Base-by-base conservation (phyloP, 2,113 vertebrate genomes). In the Heterotis niloticus region DNA sequence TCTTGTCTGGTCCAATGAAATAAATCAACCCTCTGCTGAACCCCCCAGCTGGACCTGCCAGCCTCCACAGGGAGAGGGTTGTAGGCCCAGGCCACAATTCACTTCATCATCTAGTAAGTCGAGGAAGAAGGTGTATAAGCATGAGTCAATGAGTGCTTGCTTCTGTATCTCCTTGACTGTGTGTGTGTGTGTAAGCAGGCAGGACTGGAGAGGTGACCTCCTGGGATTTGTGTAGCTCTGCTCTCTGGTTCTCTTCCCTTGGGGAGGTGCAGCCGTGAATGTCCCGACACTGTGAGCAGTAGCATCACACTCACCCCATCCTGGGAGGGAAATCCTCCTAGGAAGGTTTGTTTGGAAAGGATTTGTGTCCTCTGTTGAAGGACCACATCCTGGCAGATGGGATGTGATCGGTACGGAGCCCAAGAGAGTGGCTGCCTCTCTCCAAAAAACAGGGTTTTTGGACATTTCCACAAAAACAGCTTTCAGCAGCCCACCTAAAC, bases 1-100 rank as follows among this genome's bases (percentile, higher is more conserved):
- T 87, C 87, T 93, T 90, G 83, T 84, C 88, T 87, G 90, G 92
- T 88, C 84, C 88, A 87, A 85, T 44, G 86, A 91, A 91, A 93
- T 87, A 90, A 94, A 92, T 92, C 90, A 91, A 87, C 87, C 90
- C 90, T 90, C 87, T 84, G 91, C 84, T 89, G 87, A 92, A 91
- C 89, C 85, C 86, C 85, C 86, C 78, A 23, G 66, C 66, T 80
- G 23, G 51, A 51, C 28, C 60, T 54, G 84, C 81, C 85, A 89
- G 85, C 83, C 89, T 83, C 82, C 81, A 83, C 82, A 88, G 85
- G 85, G 83, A 74, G 79, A 80, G 79, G 78, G 85, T 44, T 44
- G 34, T 44, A 76, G 54, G 16, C 29, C 23, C 9, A 34, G 64
- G 59, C 52, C 57, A 62, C 34, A 76, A 23, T 66, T 64, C 69